phyloP scores from a whole-genome alignment of 2,797 vertebrate species.

The Margarornis squamiger region DNA sequence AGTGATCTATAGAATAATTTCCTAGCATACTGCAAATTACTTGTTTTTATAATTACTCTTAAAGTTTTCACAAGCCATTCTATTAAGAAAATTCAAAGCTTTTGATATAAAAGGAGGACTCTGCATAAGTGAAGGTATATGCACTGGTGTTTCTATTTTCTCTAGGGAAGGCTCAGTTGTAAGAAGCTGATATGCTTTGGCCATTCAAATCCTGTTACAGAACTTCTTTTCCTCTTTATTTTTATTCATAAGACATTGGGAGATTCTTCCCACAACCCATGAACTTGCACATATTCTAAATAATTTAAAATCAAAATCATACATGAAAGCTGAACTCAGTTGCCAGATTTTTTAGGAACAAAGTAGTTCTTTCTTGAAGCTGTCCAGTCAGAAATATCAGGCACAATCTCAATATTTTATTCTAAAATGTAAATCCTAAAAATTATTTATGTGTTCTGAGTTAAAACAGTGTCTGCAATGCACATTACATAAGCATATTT shows the following conservation, averaged over 20 bases:
- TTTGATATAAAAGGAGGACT: not conserved
- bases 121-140: not conserved
- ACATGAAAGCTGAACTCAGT: not conserved
- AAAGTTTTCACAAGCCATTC: not conserved
- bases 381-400: not conserved
- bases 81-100: not conserved
- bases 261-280: not conserved
- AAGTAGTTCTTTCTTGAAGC: not conserved
- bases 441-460: not conserved
- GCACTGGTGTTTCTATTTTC: not conserved
- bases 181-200: not conserved
- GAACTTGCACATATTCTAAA: not conserved
- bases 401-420: not conserved
- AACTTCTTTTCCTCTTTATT: not conserved
- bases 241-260: not conserved
- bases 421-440: not conserved
- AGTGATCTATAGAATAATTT: not conserved
- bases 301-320: not conserved
- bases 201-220: not conserved
- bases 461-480: not conserved
- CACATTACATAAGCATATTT: not conserved
- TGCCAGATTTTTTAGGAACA: not conserved
- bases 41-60: not conserved
- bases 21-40: not conserved
- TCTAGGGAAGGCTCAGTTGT: not conserved